Base-by-base conservation (phyloP, 2,888 invertebrate species). In the Steinernema hermaphroditum region DNA sequence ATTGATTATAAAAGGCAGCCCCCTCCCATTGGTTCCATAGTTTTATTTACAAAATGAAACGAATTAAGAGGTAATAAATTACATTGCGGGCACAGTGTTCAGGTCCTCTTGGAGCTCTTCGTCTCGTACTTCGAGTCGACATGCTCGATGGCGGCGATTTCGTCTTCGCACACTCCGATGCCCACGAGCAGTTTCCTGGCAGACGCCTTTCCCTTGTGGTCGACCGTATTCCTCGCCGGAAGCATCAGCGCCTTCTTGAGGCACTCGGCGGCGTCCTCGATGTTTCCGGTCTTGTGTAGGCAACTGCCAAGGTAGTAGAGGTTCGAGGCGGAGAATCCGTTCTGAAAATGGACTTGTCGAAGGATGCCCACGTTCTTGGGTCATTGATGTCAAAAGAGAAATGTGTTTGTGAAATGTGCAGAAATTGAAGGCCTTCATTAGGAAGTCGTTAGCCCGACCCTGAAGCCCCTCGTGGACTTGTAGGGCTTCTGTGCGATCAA, bases 301-400 rank as follows among this genome's bases (percentile, higher is more conserved):
- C 62, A 62, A 32, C 62, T 62, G 32, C 62, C 62, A 1, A 62
- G 19, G 32, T 62, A 62, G 62, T 62, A 62, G 62, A 62, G 62
- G n/a, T 62, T 62, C 32, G 62, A 62, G 62, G 62, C 27, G 4
- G 62, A 62, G 62, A 62, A 62, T 12, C 62, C 62, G 62, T 34
- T 62, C 62, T 62, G 46, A 37, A 37, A 37, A 12, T n/a, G n/a
- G n/a, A n/a, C n/a, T n/a, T n/a, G n/a, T n/a, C n/a, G n/a, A n/a
- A n/a, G n/a, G n/a, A n/a, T n/a, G n/a, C n/a, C 4, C 37, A 37
- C 37, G 37, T 37, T 37, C 37, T 37, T 37, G 37, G 37, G 37
- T 37, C 37, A n/a, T 37, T 37, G 37, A 12, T 37, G 6, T 37
- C 12, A 37, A 37, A 37, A n/a, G n/a, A n/a, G n/a, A n/a, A n/a